phyloP scores from a whole-genome alignment of 2,113 vertebrate genomes.

The Uria lomvia region DNA sequence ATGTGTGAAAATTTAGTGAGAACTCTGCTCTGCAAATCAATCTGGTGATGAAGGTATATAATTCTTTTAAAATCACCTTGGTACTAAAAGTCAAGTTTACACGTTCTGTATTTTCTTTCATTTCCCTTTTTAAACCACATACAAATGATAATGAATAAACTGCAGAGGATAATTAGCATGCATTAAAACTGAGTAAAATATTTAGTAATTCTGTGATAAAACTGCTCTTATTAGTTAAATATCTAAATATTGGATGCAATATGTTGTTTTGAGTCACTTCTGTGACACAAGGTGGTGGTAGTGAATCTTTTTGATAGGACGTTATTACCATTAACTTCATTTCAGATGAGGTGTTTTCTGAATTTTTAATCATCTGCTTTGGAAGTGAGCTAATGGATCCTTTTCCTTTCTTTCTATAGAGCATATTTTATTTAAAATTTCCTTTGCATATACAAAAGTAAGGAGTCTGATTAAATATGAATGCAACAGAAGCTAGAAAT shows the following conservation, averaged over 20 bases:
- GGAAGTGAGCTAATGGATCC: not conserved
- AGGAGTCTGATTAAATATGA: conserved; percentile 44
- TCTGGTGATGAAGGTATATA: not conserved
- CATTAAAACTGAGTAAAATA: not conserved
- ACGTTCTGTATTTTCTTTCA: not conserved
- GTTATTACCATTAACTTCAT: not conserved
- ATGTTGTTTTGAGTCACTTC: not conserved
- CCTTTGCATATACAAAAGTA: conserved; percentile 23
- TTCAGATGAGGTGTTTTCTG: not conserved
- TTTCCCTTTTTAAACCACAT: not conserved
- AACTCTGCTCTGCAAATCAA: not conserved
- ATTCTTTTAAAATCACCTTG: not conserved
- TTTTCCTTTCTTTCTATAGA: conserved; percentile 18
- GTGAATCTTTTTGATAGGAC: not conserved
- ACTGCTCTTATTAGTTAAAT: not conserved
- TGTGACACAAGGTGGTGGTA: not conserved
- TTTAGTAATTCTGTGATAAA: not conserved
- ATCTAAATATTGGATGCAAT: not conserved
- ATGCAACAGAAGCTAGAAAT: conserved; percentile 34
- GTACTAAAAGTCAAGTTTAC: not conserved
- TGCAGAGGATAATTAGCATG: not conserved
- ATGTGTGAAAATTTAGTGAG: not conserved
- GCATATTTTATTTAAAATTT: conserved; percentile 33
- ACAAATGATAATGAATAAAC: not conserved
- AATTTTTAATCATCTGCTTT: not conserved